phyloP scores from a whole-genome alignment of 2,888 invertebrate species.

The Dryococelus australis region DNA sequence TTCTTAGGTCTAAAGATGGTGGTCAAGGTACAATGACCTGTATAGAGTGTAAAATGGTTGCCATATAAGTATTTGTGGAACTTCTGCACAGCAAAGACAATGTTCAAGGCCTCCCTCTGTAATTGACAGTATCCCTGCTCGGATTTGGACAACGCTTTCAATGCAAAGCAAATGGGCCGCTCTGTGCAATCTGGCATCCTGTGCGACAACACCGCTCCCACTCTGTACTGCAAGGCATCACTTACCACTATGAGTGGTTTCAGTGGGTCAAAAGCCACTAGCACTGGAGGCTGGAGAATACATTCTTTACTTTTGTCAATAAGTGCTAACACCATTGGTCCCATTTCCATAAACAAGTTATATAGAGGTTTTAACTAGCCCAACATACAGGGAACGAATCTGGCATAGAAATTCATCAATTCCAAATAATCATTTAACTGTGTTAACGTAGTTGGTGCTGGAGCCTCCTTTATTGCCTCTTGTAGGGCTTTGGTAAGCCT shows the following conservation, averaged over 20 bases:
- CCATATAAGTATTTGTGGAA: not conserved
- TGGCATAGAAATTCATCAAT: not conserved
- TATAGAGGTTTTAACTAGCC: not conserved
- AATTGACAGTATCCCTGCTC: not conserved
- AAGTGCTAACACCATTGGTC: not conserved
- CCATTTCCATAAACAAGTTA: not conserved
- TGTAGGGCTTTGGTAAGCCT: not conserved
- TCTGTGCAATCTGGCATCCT: not conserved
- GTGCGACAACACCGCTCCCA: not conserved
- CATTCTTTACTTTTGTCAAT: not conserved
- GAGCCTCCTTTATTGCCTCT: not conserved
- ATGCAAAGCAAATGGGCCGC: not conserved
- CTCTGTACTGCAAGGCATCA: not conserved
- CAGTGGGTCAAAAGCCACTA: slow-evolving; percentile 12
- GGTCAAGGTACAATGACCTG: not conserved
- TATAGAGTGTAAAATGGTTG: not conserved
- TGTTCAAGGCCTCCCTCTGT: not conserved
- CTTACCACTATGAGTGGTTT: not conserved
- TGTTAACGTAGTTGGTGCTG: not conserved
- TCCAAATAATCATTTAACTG: not conserved
- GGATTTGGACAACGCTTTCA: not conserved
- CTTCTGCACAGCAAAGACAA: not conserved
- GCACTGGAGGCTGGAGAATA: not conserved
- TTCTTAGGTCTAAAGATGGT: not conserved
- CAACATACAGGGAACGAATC: not conserved